These are phyloP conservation scores for Periphyllus acericola DNA, from an alignment of 2,888 invertebrate species.

Conservation along the genomic window DNA sequence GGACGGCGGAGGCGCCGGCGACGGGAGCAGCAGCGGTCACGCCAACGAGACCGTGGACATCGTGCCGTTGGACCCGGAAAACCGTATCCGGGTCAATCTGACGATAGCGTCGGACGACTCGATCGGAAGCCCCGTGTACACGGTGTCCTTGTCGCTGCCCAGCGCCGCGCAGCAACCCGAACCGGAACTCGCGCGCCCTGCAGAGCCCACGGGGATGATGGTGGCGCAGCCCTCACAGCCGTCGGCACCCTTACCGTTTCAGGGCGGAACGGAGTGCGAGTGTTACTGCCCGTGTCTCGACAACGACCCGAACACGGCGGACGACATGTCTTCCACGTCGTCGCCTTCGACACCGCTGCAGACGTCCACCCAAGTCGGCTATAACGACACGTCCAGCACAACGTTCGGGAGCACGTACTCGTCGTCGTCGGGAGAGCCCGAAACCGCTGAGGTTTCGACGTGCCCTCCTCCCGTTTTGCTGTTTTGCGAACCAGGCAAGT, in stretches of 20 bases:
- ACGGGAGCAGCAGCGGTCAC: not conserved
- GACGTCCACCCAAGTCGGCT: not conserved
- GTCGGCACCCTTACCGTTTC: too few relatives aligned
- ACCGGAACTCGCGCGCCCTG: not conserved
- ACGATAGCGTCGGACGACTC: constrained; percentile 78
- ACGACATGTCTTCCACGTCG: not conserved
- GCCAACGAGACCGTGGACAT: constrained; percentile 44
- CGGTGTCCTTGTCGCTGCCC: constrained; percentile 83
- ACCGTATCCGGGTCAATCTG: constrained; percentile 82
- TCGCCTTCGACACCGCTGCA: not conserved
- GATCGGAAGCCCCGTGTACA: constrained; percentile 76
- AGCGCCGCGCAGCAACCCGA: constrained; percentile 71
- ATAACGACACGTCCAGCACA: not conserved
- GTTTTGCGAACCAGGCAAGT: constrained; percentile 55
- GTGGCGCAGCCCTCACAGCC: not conserved
- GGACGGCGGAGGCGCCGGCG: not conserved
- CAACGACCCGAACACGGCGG: not conserved
- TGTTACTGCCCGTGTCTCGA: constrained; percentile 76
- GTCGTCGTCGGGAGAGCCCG: not conserved
- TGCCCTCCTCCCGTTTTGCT: constrained; percentile 54
- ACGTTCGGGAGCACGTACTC: not conserved
- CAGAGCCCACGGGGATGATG: constrained; percentile 64
- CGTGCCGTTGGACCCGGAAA: constrained; percentile 66
- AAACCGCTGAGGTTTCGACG: not conserved
- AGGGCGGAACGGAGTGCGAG: constrained; percentile 70